Percentiles rank a stretch among this genome's conserved stretches.
Evolutionary conservation across 2,797 vertebrate species (phyloP).

Genomic region (Fratercula arctica): DNA sequence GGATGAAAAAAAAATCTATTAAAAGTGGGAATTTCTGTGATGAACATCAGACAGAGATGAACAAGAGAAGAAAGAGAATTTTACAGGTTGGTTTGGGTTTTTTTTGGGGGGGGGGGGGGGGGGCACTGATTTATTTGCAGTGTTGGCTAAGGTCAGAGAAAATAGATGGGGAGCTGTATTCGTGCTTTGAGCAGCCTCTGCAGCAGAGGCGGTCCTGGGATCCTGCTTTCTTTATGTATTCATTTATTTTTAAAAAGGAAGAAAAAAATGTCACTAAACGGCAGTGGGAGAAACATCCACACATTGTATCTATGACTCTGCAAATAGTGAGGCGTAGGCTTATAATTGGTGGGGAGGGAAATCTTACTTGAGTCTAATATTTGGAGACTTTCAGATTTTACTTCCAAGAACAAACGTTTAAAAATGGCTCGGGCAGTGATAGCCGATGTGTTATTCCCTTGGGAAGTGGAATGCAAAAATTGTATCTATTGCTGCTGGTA

Average conservation of each 20-base stretch:
- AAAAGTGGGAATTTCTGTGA: background rate
- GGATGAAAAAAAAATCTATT: background rate
- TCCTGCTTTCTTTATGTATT: background rate
- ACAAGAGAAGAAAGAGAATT: background rate
- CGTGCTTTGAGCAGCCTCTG: background rate
- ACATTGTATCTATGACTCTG: background rate
- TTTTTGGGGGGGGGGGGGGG: too few species aligned
- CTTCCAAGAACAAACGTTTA: background rate
- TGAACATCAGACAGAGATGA: background rate
- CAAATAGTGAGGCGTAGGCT: slow-evolving; percentile 27
- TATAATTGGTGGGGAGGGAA: background rate
- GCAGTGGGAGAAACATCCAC: background rate
- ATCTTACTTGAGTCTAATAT: background rate
- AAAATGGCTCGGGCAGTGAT: background rate
- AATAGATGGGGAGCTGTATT: background rate
- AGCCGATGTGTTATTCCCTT: background rate
- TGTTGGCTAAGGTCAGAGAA: background rate
- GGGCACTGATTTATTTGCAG: background rate
- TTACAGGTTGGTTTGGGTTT: background rate
- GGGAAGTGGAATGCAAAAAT: slow-evolving; percentile 15
- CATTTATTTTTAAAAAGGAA: background rate
- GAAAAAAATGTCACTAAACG: background rate
- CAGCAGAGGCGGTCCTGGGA: background rate
- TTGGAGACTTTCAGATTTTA: background rate
- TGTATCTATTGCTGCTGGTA: background rate